Evolutionary conservation across 1,140 invertebrate genomes (phyloP).

Genomic region (Steinernema khuongi): DNA sequence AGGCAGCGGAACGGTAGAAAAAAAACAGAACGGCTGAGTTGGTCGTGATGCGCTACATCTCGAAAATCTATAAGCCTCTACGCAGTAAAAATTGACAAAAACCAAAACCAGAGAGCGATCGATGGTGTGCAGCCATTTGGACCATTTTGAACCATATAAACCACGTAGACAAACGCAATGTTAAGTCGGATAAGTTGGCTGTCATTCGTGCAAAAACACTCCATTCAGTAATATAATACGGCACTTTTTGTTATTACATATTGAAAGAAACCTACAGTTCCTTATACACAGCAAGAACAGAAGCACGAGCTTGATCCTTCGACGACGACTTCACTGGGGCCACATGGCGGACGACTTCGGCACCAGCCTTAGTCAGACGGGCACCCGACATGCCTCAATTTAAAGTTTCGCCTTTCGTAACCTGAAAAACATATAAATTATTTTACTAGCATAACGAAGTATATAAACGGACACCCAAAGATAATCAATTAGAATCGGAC

Average conservation of each 20-base stretch:
- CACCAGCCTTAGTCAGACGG: slow-evolving; percentile 27
- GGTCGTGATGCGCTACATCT: no score
- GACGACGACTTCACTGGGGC: slow-evolving; percentile 40
- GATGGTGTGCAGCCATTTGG: not conserved
- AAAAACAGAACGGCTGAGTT: no score
- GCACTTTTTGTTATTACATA: not conserved
- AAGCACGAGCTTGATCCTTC: slow-evolving; percentile 37
- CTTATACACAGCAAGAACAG: slow-evolving; percentile 44
- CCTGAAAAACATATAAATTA: slow-evolving; percentile 63
- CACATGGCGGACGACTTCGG: slow-evolving; percentile 35
- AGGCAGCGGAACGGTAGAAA: no score
- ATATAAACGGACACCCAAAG: not conserved
- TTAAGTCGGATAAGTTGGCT: no score
- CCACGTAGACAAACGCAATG: no score
- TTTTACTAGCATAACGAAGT: not conserved
- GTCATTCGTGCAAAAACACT: not conserved
- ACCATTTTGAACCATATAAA: not conserved
- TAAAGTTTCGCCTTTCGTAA: slow-evolving; percentile 79
- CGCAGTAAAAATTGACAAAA: no score
- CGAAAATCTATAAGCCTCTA: no score
- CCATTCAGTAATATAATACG: no score
- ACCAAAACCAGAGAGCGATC: no score
- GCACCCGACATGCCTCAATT: slow-evolving; percentile 61
- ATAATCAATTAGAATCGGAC: not conserved
- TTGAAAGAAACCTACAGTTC: slow-evolving; percentile 38